These are phyloP conservation scores for Argyresthia goedartella DNA, from an alignment of 2,888 invertebrate genomes.

Conservation along the genomic window DNA sequence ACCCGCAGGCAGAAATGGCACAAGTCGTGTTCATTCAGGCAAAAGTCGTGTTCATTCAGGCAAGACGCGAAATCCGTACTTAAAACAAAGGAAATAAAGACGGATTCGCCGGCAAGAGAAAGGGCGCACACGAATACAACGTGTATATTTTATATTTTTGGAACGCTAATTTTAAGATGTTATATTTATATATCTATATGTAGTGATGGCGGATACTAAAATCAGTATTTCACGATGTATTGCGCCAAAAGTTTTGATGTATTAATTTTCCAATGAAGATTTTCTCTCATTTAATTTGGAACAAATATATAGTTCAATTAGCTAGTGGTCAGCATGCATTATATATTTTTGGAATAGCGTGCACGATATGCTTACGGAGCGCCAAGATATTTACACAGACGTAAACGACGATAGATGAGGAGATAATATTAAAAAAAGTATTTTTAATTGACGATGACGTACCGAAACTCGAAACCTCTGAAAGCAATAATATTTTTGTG, in stretches of 20 bases:
- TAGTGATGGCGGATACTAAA: constrained; percentile 62
- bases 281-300: constrained; percentile 41
- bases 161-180: constrained; percentile 72
- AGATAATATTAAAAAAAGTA: constrained; percentile 23
- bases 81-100: constrained; percentile 21
- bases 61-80: not conserved
- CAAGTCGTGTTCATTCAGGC: constrained; percentile 31
- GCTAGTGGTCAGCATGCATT: constrained; percentile 60
- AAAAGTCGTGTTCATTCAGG: constrained; percentile 31
- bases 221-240: constrained; percentile 66
- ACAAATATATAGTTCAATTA: constrained; percentile 50
- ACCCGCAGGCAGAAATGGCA: constrained; percentile 51
- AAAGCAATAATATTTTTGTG: constrained; percentile 68
- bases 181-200: constrained; percentile 71
- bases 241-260: constrained; percentile 70
- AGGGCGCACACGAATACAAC: constrained; percentile 59
- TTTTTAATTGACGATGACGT: constrained; percentile 17
- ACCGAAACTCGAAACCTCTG: constrained; percentile 49
- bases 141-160: constrained; percentile 72
- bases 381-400: constrained; percentile 32
- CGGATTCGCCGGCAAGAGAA: constrained; percentile 37
- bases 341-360: constrained; percentile 62
- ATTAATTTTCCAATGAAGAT: constrained; percentile 64
- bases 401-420: constrained; percentile 17
- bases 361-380: constrained; percentile 59